These are phyloP conservation scores for Polietes domitor DNA, from an alignment of 2,888 invertebrate species.

Conservation along the genomic window DNA sequence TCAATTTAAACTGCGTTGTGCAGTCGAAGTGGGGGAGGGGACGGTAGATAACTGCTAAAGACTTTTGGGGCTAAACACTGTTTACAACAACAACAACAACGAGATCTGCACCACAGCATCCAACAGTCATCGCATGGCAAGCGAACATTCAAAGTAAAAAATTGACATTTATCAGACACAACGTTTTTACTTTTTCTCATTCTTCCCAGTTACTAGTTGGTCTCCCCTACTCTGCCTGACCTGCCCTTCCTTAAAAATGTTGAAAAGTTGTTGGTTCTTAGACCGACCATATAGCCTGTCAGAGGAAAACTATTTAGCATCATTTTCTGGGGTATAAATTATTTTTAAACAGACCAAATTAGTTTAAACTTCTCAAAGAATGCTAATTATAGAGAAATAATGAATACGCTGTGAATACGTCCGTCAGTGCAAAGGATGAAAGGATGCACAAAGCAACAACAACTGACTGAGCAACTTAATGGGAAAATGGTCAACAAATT, in stretches of 20 bases:
- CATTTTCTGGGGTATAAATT: slow-evolving; percentile 13
- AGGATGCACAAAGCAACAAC: neutral
- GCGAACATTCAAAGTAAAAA: slow-evolving; percentile 58
- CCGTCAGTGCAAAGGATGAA: neutral
- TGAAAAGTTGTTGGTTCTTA: neutral
- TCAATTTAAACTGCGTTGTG: neutral
- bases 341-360: slow-evolving; percentile 37
- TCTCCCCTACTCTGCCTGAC: neutral
- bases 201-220: neutral
- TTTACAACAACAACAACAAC: too few relatives aligned
- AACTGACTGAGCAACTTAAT: neutral
- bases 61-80: slow-evolving; percentile 9
- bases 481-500: neutral
- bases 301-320: neutral
- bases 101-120: neutral
- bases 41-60: neutral
- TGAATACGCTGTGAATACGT: neutral
- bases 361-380: slow-evolving; percentile 57
- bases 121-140: slow-evolving; percentile 12
- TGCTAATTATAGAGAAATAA: slow-evolving; percentile 48
- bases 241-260: neutral
- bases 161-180: slow-evolving; percentile 62
- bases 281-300: neutral
- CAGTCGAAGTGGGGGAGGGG: neutral
- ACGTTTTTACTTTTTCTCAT: neutral